Conservation (phyloP, 2,113 vertebrate genomes). For the Alces alces region DNA sequence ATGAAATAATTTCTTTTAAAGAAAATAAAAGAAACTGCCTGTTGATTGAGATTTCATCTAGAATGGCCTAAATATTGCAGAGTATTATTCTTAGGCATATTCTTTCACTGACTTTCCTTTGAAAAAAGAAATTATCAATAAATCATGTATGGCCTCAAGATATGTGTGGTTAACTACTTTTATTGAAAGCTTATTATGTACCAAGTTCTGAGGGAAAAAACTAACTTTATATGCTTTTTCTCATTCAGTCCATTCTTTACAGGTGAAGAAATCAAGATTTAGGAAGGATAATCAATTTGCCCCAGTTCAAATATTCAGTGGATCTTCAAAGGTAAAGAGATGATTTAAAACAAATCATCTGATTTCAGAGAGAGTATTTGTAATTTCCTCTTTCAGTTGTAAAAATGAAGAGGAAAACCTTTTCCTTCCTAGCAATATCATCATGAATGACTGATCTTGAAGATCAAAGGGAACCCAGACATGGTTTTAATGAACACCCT, state of each 20-base stretch:
- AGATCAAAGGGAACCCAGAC: background rate
- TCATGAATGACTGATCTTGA: background rate
- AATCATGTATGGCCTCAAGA: background rate
- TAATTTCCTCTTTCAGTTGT: background rate
- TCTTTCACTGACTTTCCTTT: conserved; percentile 1
- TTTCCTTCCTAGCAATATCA: background rate
- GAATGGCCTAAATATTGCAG: background rate
- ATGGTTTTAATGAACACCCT: background rate
- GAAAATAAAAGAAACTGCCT: conserved; percentile 45
- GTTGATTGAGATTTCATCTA: conserved; percentile 16
- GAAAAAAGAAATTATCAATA: background rate
- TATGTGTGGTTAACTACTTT: background rate
- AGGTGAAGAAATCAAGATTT: background rate
- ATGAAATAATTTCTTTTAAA: conserved; percentile 30
- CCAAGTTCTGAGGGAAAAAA: background rate
- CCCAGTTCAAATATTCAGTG: background rate
- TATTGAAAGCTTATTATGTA: background rate
- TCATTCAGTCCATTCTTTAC: background rate
- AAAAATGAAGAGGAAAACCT: background rate
- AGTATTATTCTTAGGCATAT: background rate
- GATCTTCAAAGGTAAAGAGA: background rate
- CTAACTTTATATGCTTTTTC: background rate
- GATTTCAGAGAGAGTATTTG: background rate
- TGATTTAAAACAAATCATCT: background rate
- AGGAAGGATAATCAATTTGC: background rate